Conservation (phyloP, 2,113 vertebrate genomes). For the Tragelaphus strepsiceros region DNA sequence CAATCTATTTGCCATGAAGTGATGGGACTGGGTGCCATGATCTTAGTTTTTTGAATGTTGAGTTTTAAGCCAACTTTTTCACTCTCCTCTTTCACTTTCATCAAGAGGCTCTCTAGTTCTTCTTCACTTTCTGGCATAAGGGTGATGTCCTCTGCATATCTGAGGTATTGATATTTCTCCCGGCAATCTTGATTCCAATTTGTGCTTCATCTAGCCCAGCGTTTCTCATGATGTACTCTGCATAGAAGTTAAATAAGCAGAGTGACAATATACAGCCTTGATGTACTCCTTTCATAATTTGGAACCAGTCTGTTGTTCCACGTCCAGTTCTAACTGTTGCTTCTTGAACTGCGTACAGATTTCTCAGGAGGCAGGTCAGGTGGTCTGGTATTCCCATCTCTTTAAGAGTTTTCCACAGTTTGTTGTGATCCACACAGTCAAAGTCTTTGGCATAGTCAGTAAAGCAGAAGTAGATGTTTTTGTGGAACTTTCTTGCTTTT, state of each 20-base stretch:
- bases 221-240: not conserved
- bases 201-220: not conserved
- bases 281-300: not conserved
- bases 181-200: not conserved
- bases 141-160: not conserved
- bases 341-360: not conserved
- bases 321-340: not conserved
- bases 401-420: not conserved
- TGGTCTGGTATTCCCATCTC: not conserved
- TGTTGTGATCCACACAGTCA: not conserved
- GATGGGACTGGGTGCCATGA: not conserved
- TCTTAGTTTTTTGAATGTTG: not conserved
- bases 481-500: not conserved
- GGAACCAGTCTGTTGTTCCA: not conserved
- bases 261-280: not conserved
- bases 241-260: not conserved
- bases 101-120: not conserved
- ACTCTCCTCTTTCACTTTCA: not conserved
- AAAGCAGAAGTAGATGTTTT: not conserved
- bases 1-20: not conserved
- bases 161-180: not conserved
- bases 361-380: not conserved
- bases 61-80: not conserved
- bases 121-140: not conserved
- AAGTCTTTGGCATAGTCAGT: not conserved